A percentile compares a stretch with the other conserved stretches of the same genome.
Conservation (phyloP, 2,797 vertebrate species). For the Typhlichthys subterraneus region DNA sequence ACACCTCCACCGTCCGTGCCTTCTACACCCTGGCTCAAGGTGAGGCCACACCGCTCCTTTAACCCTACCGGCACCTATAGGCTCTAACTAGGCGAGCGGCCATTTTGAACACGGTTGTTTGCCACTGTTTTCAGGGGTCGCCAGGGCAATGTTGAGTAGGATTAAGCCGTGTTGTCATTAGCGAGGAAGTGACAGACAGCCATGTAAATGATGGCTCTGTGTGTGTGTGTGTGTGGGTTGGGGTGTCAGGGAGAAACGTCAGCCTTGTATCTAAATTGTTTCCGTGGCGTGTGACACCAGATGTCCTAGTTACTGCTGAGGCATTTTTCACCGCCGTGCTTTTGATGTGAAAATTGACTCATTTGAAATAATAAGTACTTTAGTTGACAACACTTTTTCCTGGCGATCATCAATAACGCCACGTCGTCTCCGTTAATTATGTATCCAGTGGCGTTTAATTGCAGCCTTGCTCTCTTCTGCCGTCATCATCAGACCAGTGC, state of each 20-base stretch:
- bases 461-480: slow-evolving; percentile 20
- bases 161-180: slow-evolving; percentile 68
- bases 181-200: slow-evolving; percentile 55
- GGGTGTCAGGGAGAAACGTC: slow-evolving; percentile 51
- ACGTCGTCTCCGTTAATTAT: background rate
- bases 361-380: slow-evolving; percentile 30
- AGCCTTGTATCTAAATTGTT: slow-evolving; percentile 62
- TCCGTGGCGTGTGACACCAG: slow-evolving; percentile 44
- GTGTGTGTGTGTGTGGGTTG: slow-evolving; percentile 37
- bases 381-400: slow-evolving; percentile 6
- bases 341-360: slow-evolving; percentile 17
- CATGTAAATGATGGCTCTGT: slow-evolving; percentile 66
- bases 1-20: slow-evolving; percentile 90
- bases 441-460: slow-evolving; percentile 7
- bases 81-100: slow-evolving; percentile 17
- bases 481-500: slow-evolving; percentile 85
- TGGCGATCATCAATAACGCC: background rate
- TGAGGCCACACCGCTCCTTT: slow-evolving; percentile 53
- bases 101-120: slow-evolving; percentile 53
- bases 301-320: slow-evolving; percentile 43
- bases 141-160: slow-evolving; percentile 67
- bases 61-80: background rate
- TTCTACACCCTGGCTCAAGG: slow-evolving; percentile 97
- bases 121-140: slow-evolving; percentile 64
- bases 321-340: slow-evolving; percentile 35